Percentiles rank a stretch among this genome's conserved stretches.
phyloP scores from a whole-genome alignment of 2,113 vertebrate species.

The Xenotilapia leptura region DNA sequence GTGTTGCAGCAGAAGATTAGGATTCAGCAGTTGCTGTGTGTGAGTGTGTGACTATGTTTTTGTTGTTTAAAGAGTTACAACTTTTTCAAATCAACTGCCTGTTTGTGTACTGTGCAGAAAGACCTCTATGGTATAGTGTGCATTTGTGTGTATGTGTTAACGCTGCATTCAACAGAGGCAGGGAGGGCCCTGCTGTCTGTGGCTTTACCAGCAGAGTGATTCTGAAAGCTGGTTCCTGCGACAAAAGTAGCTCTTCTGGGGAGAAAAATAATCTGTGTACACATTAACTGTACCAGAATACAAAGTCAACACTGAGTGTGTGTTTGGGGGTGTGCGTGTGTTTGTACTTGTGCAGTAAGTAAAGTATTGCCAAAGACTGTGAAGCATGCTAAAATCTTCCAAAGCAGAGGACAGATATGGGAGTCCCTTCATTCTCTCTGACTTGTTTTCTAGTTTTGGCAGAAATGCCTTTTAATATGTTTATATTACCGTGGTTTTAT shows the following conservation, averaged over 20 bases:
- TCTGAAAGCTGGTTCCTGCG: not conserved
- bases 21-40: not conserved
- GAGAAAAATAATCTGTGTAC: constrained; percentile 16
- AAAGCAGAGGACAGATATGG: not conserved
- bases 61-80: not conserved
- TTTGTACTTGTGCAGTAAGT: not conserved
- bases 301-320: not conserved
- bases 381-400: not conserved
- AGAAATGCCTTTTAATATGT: not conserved
- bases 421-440: not conserved
- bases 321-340: not conserved
- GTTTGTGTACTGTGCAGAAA: not conserved
- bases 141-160: not conserved
- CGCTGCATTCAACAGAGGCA: not conserved
- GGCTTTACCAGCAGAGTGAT: not conserved
- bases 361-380: not conserved
- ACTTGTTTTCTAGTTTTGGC: not conserved
- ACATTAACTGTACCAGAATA: constrained; percentile 1
- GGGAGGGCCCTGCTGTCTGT: not conserved
- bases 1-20: not conserved
- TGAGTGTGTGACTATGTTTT: not conserved
- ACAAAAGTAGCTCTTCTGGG: not conserved
- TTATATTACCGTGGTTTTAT: not conserved
- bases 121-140: not conserved
- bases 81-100: not conserved